Base-by-base conservation (phyloP, 2,113 vertebrate genomes). In the Colaptes auratus region DNA sequence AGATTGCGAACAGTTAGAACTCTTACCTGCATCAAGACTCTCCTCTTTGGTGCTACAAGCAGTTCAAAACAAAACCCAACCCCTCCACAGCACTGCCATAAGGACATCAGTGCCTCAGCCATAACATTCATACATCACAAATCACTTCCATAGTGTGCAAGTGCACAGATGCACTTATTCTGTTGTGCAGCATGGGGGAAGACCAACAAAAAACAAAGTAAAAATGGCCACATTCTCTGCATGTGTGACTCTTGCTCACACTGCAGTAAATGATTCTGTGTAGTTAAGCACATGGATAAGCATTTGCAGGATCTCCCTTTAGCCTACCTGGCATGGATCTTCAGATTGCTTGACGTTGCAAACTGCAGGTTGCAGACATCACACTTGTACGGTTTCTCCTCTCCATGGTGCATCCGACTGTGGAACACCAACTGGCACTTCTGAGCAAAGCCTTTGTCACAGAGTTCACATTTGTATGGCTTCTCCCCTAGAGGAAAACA, bases 341-440 rank as follows among this genome's bases (percentile, higher is more conserved):
- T 99, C 92, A 98, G 98, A 93, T 99, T 99, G 96, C 98, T 98
- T 10, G 98, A 99, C 36, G 98, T 99, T 74, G 98, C 98, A 52
- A 99, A 99, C 75, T 98, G 98, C 79, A 99, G 97, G 72, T 98
- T 98, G 93, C 98, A 99, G 64, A 98, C 98, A 70, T 98, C 98
- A 88, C 98, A 99, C 85, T 98, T 98, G 97, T 98, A 99, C 0
- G 98, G 98, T 82, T 99, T 99, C 97, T 99, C 98, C 85, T 99
- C 98, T n/a, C 98, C 98, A 0, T 99, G 98, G 89, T 99, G 98
- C 98, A 99, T 99, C 42, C 98, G 98, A 83, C 98, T 98, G 95
- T 99, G 98, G 96, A 98, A 99, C 87, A 99, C 98, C 36, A 99
- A 95, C 97, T 99, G 98, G 92, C 98, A 99, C 97, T 99, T 99